Evolutionary conservation across 2,888 invertebrate species (phyloP).

Genomic region (Brachylomia viminalis): DNA sequence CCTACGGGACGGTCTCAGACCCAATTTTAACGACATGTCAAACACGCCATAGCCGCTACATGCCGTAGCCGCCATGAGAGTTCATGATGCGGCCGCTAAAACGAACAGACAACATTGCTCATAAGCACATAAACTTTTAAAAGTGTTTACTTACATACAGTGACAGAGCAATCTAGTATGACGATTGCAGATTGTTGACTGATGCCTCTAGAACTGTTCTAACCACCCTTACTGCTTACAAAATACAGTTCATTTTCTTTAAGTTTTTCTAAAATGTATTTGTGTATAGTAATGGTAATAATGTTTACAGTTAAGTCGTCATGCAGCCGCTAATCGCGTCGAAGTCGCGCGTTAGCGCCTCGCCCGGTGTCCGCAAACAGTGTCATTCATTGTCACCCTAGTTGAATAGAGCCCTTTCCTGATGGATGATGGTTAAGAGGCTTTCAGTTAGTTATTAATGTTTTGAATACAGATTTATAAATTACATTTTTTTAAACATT

Average conservation of each 20-base stretch:
- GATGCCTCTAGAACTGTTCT: constrained; percentile 62
- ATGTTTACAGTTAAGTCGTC: constrained; percentile 90
- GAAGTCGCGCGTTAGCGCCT: constrained; percentile 90
- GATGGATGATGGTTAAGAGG: constrained; percentile 63
- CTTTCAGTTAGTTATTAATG: constrained; percentile 65
- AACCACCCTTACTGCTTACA: constrained; percentile 52
- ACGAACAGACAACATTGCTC: constrained; percentile 87
- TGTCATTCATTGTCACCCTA: constrained; percentile 87
- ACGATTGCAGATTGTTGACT: constrained; percentile 82
- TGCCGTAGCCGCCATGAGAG: constrained; percentile 78
- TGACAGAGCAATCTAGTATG: constrained; percentile 87
- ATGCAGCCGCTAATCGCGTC: constrained; percentile 86
- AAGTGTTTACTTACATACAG: constrained; percentile 86
- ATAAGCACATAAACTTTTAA: constrained; percentile 88
- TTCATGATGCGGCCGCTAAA: constrained; percentile 88
- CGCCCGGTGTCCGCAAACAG: constrained; percentile 89
- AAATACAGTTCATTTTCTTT: constrained; percentile 68
- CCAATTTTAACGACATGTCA: constrained; percentile 84
- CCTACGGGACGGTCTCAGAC: constrained; percentile 74
- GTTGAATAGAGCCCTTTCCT: constrained; percentile 81
- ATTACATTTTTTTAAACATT: too few species aligned
- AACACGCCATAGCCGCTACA: constrained; percentile 71
- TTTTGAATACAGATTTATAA: constrained; percentile 32
- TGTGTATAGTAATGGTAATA: constrained; percentile 83
- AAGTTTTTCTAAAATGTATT: constrained; percentile 47